These are phyloP conservation scores for Apostichopus californicus DNA, from an alignment of 35 echinoderm and acorn worm genomes.

Conservation along the genomic window DNA sequence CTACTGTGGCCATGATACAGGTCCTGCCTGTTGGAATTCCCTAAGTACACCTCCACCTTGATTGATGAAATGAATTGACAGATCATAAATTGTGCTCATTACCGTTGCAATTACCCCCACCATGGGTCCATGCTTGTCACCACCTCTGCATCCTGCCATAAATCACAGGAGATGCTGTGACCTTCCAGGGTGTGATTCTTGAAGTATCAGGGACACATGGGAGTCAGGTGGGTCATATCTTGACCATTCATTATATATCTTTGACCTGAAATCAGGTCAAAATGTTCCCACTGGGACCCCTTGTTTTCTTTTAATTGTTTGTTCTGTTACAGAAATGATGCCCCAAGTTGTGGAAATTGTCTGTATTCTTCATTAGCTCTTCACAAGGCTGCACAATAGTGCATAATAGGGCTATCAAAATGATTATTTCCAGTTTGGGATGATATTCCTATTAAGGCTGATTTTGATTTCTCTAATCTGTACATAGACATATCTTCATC, in stretches of 20 bases:
- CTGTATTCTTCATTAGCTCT: too few relatives aligned
- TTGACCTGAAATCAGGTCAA: not conserved
- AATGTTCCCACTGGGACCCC: not conserved
- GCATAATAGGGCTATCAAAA: too few relatives aligned
- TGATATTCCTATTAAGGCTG: too few relatives aligned
- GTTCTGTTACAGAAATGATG: too few relatives aligned
- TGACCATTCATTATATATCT: not conserved
- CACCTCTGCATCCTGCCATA: not conserved
- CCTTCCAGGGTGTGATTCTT: not conserved
- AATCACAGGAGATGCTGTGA: not conserved
- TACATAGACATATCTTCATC: too few relatives aligned
- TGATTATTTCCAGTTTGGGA: too few relatives aligned
- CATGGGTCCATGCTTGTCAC: conserved; percentile 7
- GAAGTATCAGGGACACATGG: not conserved
- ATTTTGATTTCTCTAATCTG: too few relatives aligned
- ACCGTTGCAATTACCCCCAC: conserved; percentile 10
- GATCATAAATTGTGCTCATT: conserved; percentile 23
- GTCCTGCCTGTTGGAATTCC: not conserved
- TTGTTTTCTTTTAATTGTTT: too few relatives aligned
- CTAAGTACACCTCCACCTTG: not conserved
- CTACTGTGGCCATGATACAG: not conserved
- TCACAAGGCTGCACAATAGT: too few relatives aligned
- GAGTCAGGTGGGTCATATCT: not conserved
- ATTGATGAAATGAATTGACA: conserved; percentile 12
- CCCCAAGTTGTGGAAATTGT: too few relatives aligned